phyloP scores from a whole-genome alignment of 2,797 vertebrate genomes.

The Xerus rutilus region DNA sequence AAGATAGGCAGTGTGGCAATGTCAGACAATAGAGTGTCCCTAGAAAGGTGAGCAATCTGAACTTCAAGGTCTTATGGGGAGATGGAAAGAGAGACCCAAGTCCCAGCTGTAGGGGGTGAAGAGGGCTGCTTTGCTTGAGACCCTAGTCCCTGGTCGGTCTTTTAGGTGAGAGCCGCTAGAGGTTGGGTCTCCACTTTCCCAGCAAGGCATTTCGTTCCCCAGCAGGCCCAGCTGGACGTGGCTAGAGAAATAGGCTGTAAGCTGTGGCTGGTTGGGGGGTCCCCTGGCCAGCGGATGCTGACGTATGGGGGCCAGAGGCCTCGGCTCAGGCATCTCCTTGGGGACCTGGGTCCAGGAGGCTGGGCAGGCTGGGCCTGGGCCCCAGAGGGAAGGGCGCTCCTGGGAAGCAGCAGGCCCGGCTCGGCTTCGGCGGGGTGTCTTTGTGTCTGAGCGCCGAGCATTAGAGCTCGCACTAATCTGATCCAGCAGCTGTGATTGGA shows the following conservation, averaged over 20 bases:
- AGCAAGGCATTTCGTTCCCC: not conserved
- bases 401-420: conserved; percentile 80
- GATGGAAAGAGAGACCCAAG: not conserved
- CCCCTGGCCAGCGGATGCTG: conserved; percentile 49
- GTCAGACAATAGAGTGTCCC: conserved; percentile 44
- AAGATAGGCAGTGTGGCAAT: not conserved
- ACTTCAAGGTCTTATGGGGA: not conserved
- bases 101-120: not conserved
- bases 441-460: conserved; percentile 89
- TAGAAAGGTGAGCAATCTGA: conserved; percentile 4
- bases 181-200: not conserved
- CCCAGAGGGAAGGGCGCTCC: conserved; percentile 82
- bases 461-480: conserved; percentile 97
- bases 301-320: conserved; percentile 32
- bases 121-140: not conserved
- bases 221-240: not conserved
- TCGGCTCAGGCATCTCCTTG: conserved; percentile 37
- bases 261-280: not conserved
- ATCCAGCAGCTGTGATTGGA: conserved; percentile 97
- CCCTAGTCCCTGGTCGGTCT: not conserved
- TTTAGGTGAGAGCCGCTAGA: not conserved
- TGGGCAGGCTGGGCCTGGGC: conserved; percentile 72
- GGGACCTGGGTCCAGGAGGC: conserved; percentile 60
- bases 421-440: conserved; percentile 85
- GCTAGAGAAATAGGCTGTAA: conserved; percentile 26